A percentile compares a stretch with the other conserved stretches of the same genome.
Conservation (phyloP, 53 echinoderm and acorn worm genomes). For the Patiria pectinifera region DNA sequence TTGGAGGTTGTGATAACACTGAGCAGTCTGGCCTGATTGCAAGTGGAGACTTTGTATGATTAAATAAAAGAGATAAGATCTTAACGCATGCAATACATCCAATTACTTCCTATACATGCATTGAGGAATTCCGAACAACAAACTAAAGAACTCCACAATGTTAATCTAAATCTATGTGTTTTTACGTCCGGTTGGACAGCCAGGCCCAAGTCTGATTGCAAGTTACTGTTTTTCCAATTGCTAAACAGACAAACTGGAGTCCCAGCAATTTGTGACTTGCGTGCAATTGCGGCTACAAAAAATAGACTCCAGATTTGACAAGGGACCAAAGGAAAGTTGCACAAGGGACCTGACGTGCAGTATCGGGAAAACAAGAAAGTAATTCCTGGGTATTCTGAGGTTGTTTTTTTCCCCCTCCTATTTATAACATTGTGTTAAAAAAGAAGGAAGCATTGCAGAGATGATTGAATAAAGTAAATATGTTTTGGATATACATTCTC, state of each 20-base stretch:
- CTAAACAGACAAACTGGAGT: conserved; percentile 21
- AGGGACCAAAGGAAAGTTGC: conserved; percentile 21
- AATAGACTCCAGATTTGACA: not conserved
- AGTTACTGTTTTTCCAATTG: not conserved
- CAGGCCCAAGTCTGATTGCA: not conserved
- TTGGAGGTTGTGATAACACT: conserved; percentile 44
- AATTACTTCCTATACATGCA: not conserved
- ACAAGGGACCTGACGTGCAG: not conserved
- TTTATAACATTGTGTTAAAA: too few relatives aligned
- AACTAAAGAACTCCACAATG: not conserved
- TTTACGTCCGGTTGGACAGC: too few relatives aligned
- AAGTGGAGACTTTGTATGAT: not conserved
- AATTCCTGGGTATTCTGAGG: too few relatives aligned
- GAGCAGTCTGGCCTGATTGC: not conserved
- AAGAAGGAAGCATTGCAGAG: too few relatives aligned
- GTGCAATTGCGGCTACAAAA: not conserved
- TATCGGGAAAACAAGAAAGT: too few relatives aligned
- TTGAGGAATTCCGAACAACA: not conserved
- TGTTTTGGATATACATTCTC: too few relatives aligned
- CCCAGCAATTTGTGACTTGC: conserved; percentile 28
- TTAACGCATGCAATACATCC: not conserved
- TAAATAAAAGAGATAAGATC: not conserved
- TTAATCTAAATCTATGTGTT: not conserved
- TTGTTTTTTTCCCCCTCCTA: too few relatives aligned
- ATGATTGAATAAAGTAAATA: too few relatives aligned